Conservation (phyloP, 2,113 vertebrate genomes). For the Entelurus aequoreus region DNA sequence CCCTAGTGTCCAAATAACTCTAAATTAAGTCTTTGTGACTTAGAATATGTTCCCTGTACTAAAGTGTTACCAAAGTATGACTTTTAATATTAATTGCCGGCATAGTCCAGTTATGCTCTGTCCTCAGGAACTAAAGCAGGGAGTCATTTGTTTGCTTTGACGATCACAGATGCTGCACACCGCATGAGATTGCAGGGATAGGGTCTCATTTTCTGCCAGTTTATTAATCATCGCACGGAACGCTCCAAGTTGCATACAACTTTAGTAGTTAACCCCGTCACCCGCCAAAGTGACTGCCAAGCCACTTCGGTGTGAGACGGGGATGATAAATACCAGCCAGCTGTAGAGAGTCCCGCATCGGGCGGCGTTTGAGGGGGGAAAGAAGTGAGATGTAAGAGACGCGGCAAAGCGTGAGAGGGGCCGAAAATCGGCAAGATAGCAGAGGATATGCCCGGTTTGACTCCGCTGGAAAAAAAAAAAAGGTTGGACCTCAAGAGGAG, state of each 20-base stretch:
- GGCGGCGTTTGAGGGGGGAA: constrained; percentile 5
- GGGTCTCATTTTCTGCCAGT: constrained; percentile 73
- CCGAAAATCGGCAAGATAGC: constrained; percentile 33
- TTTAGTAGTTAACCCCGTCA: constrained; percentile 93
- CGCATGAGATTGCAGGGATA: constrained; percentile 70
- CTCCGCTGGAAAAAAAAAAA: constrained; percentile 45
- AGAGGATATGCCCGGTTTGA: constrained; percentile 32
- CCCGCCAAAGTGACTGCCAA: constrained; percentile 83
- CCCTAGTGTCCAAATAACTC: too few relatives aligned
- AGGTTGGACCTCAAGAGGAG: constrained; percentile 53
- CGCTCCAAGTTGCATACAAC: constrained; percentile 87
- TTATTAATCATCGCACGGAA: constrained; percentile 87
- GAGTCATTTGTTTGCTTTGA: constrained; percentile 76
- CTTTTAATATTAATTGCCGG: too few relatives aligned
- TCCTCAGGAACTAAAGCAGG: constrained; percentile 71
- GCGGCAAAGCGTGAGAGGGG: constrained; percentile 15
- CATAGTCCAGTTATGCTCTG: constrained; percentile 58
- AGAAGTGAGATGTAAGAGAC: constrained; percentile 29
- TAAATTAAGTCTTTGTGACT: too few relatives aligned
- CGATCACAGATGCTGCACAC: constrained; percentile 72
- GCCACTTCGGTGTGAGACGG: constrained; percentile 76
- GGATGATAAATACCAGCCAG: constrained; percentile 83
- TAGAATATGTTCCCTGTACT: too few relatives aligned
- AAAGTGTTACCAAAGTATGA: too few relatives aligned
- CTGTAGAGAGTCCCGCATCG: constrained; percentile 55